Evolutionary conservation across 1,140 invertebrate genomes (phyloP).

Genomic region (Megalonaias nervosa): DNA sequence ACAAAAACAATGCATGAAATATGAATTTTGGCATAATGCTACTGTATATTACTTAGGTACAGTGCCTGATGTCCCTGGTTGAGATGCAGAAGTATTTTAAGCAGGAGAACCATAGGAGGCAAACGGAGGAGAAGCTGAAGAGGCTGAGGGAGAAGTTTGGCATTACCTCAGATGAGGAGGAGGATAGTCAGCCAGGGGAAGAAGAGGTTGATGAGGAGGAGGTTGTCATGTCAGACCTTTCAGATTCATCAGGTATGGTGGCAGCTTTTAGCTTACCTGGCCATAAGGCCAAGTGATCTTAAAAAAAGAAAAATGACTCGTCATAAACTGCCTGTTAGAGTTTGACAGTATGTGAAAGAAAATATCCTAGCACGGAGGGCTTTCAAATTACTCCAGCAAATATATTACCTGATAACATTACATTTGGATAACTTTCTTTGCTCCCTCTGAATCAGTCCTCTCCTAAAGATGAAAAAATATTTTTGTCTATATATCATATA

Average conservation of each 20-base stretch:
- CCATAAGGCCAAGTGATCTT: neutral
- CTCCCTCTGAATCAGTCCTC: no score
- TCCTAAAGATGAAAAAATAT: no score
- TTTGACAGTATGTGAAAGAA: neutral
- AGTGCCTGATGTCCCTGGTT: slow-evolving; percentile 30
- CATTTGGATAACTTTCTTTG: no score
- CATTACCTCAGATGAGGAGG: slow-evolving; percentile 42
- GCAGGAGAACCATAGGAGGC: slow-evolving; percentile 41
- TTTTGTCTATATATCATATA: no score
- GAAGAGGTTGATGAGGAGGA: slow-evolving; percentile 45
- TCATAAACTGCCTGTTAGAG: neutral
- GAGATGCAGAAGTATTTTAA: slow-evolving; percentile 51
- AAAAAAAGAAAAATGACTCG: neutral
- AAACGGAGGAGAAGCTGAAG: slow-evolving; percentile 47
- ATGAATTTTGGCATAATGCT: no score
- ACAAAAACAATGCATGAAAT: no score
- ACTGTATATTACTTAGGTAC: neutral
- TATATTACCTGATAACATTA: no score
- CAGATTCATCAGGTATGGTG: slow-evolving; percentile 47
- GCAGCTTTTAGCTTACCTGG: neutral
- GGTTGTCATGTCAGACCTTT: slow-evolving; percentile 52
- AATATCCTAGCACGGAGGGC: no score
- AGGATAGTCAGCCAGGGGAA: slow-evolving; percentile 44
- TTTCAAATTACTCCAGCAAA: no score
- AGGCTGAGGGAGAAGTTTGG: slow-evolving; percentile 43